A percentile compares a stretch with the other conserved stretches of the same genome.
These are phyloP conservation scores for Falco peregrinus DNA, from an alignment of 2,797 vertebrate species.

Conservation along the genomic window DNA sequence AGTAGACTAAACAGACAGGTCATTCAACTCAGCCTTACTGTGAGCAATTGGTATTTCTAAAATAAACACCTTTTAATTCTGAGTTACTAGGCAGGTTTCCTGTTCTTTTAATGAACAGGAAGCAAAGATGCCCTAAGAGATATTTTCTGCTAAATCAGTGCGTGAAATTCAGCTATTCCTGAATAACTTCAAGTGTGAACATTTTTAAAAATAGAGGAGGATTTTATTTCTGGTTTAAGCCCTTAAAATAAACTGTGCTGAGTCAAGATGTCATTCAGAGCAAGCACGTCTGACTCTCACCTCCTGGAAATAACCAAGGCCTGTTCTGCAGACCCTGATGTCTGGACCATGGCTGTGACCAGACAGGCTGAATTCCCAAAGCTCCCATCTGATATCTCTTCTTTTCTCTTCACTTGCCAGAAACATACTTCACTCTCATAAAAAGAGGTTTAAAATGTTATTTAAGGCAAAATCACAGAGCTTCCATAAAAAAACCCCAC, in stretches of 20 bases:
- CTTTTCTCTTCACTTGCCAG: background rate
- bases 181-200: background rate
- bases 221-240: background rate
- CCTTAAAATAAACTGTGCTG: background rate
- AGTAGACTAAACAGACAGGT: background rate
- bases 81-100: background rate
- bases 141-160: background rate
- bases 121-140: background rate
- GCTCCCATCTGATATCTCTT: background rate
- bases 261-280: background rate
- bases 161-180: background rate
- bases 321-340: background rate
- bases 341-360: background rate
- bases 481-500: background rate
- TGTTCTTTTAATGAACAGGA: background rate
- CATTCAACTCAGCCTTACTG: background rate
- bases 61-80: background rate
- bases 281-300: background rate
- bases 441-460: background rate
- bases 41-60: background rate
- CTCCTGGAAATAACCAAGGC: background rate
- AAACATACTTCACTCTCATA: background rate
- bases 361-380: background rate
- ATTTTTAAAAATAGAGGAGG: background rate
- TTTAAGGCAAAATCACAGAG: background rate